Base-by-base conservation (phyloP, 2,888 invertebrate species). In the Suillia variegata region DNA sequence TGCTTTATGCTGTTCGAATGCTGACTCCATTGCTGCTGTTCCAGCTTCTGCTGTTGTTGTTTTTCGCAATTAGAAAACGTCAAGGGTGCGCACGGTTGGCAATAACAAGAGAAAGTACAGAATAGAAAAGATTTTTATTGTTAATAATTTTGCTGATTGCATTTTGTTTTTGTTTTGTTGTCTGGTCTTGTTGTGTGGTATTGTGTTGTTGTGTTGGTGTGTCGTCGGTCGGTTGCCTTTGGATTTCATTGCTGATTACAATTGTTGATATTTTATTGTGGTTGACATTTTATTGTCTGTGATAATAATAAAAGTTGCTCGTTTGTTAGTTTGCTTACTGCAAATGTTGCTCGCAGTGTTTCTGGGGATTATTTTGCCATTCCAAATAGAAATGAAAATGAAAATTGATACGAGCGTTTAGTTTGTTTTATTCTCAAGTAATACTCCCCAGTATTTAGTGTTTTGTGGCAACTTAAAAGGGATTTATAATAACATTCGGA, bases 1-100 rank as follows among this genome's bases (percentile, higher is more conserved):
- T 13, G 74, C 73, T 66, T 80, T 80, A 56, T 77, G 75, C 22
- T 70, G 74, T 51, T 80, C 80, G 58, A 80, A 80, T n/a, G 73
- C 68, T 5, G 75, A 74, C 38, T 62, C 20, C 10, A 34, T 12
- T 26, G 31, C 24, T 57, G 51, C 33, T 34, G 50, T 20, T n/a
- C 33, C 38, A 48, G 26, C 12, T 18, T 10, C 24, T 54, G 53
- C 45, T 48, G 20, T 54, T 51, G 33, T 17, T 21, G n/a, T n/a
- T n/a, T 2, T 47, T 45, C 47, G 42, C 21, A 51, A 53, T 62
- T 56, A 57, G 51, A 51, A 47, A 55, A 24, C 22, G 18, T 53
- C 33, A 57, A 17, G 45, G 51, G 45, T 18, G 38, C n/a, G n/a
- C n/a, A n/a, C n/a, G n/a, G n/a, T n/a, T n/a, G n/a, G n/a, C n/a